phyloP scores from a whole-genome alignment of 2,888 invertebrate species.

The Pharmacophagus antenor region DNA sequence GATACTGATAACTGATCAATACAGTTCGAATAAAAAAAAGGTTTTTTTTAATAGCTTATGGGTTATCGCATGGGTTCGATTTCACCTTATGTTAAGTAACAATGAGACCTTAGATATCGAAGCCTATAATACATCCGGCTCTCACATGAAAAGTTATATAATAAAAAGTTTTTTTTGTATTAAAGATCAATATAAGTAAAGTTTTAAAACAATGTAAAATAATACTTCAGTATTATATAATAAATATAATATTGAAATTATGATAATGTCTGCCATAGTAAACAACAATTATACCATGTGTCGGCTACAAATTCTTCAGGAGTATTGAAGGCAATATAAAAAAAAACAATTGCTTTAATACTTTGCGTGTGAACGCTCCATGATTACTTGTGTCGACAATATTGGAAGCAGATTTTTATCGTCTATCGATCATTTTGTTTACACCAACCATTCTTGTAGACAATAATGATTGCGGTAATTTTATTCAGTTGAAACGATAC shows the following conservation, averaged over 20 bases:
- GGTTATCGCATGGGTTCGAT: too few species aligned
- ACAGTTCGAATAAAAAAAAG: too few species aligned
- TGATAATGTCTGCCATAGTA: background rate
- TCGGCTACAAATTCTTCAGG: conserved; percentile 6
- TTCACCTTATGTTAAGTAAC: too few species aligned
- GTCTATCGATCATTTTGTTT: conserved; percentile 32
- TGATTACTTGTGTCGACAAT: conserved; percentile 32
- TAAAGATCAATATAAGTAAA: too few species aligned
- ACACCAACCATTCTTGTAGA: conserved; percentile 20
- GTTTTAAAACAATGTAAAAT: too few species aligned
- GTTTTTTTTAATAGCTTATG: too few species aligned
- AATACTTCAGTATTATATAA: too few species aligned
- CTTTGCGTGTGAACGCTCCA: conserved; percentile 32
- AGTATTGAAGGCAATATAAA: conserved; percentile 17
- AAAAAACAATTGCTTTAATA: conserved; percentile 22
- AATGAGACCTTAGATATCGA: too few species aligned
- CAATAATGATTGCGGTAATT: conserved; percentile 20
- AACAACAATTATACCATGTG: conserved; percentile 38
- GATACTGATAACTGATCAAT: too few species aligned
- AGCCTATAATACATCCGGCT: too few species aligned
- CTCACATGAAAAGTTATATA: too few species aligned
- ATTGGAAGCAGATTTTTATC: conserved; percentile 35
- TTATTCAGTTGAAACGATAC: conserved; percentile 13
- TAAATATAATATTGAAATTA: background rate
- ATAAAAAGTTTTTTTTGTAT: too few species aligned